phyloP scores from a whole-genome alignment of 2,888 invertebrate genomes.

The Xanthorhoe designata region DNA sequence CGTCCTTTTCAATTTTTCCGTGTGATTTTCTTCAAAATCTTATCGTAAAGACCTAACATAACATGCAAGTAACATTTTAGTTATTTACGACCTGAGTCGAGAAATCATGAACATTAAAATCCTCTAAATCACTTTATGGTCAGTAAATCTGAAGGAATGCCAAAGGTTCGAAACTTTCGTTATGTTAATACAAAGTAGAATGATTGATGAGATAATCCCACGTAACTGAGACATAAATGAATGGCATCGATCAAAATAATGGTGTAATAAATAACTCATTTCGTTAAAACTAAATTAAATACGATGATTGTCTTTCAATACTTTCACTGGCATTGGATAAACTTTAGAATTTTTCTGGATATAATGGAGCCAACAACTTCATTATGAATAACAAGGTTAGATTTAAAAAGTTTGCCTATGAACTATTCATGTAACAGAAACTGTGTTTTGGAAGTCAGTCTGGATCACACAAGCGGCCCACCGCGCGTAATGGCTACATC shows the following conservation, averaged over 20 bases:
- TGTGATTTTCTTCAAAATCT: too few relatives aligned
- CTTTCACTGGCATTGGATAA: constrained; percentile 37
- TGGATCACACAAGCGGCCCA: constrained; percentile 47
- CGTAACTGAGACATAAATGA: constrained; percentile 32
- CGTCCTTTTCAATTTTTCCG: too few relatives aligned
- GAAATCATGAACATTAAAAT: constrained; percentile 17
- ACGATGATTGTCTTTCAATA: constrained; percentile 35
- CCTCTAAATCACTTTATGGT: constrained; percentile 17
- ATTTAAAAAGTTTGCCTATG: too few relatives aligned
- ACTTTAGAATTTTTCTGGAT: background rate
- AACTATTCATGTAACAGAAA: background rate
- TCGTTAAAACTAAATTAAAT: constrained; percentile 33
- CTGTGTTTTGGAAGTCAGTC: background rate
- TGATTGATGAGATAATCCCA: constrained; percentile 37
- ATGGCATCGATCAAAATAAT: constrained; percentile 27
- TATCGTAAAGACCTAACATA: too few relatives aligned
- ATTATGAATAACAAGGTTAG: too few relatives aligned
- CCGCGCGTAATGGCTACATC: constrained; percentile 43
- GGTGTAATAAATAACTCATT: constrained; percentile 29
- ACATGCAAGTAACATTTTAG: too few relatives aligned
- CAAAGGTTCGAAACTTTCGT: constrained; percentile 33
- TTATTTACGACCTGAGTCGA: too few relatives aligned
- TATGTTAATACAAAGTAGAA: constrained; percentile 31
- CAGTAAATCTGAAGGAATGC: constrained; percentile 24
- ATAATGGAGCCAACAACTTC: too few relatives aligned